Evolutionary conservation across 2,113 vertebrate species (phyloP).

Genomic region (Petrocephalus zakoni): DNA sequence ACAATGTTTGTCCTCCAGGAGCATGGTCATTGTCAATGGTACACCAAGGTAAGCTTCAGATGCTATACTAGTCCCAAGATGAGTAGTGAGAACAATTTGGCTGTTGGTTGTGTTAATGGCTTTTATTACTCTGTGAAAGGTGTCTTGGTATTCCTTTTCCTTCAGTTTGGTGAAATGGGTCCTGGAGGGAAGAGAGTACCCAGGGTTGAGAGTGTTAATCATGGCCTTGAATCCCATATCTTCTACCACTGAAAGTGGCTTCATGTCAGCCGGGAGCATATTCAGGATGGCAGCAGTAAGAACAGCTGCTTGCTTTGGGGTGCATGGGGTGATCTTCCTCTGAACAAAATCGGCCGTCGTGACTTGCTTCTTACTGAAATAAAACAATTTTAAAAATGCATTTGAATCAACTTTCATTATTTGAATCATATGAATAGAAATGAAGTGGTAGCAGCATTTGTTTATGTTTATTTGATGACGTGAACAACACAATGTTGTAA

Average conservation of each 20-base stretch:
- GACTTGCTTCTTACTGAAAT: too few species aligned
- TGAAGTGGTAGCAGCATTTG: too few species aligned
- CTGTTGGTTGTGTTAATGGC: neutral
- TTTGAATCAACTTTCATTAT: too few species aligned
- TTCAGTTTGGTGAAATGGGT: neutral
- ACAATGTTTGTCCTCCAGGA: constrained; percentile 28
- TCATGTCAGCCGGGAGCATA: constrained; percentile 9
- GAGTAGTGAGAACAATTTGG: neutral
- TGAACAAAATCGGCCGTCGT: too few species aligned
- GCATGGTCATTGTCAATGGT: constrained; percentile 23
- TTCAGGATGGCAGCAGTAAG: neutral
- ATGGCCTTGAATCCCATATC: constrained; percentile 28
- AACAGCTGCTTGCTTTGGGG: neutral
- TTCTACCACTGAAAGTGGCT: constrained; percentile 30
- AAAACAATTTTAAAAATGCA: too few species aligned
- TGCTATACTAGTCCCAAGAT: constrained; percentile 19
- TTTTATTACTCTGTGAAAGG: neutral
- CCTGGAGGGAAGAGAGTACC: too few species aligned
- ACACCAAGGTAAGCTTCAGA: constrained; percentile 28
- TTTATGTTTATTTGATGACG: too few species aligned
- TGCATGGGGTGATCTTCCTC: neutral
- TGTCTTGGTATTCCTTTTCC: neutral
- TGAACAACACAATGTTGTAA: too few species aligned
- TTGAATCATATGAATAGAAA: too few species aligned
- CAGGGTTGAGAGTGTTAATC: constrained; percentile 7